phyloP scores from a whole-genome alignment of 2,113 vertebrate species.

The Peromyscus leucopus region DNA sequence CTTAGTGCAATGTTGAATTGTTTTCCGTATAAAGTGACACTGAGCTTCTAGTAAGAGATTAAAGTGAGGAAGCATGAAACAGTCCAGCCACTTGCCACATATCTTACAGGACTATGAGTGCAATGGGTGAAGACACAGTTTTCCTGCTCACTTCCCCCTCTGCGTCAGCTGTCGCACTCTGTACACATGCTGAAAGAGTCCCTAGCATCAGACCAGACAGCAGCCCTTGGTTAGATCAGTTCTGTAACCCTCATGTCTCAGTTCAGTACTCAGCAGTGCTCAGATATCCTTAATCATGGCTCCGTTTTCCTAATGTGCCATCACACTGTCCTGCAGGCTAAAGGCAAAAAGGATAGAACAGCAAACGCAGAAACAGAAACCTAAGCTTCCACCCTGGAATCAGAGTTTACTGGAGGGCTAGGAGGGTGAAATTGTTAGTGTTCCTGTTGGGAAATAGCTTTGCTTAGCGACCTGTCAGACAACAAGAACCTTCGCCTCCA shows the following conservation, averaged over 20 bases:
- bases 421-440: constrained; percentile 9
- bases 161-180: background rate
- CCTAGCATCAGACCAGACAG: background rate
- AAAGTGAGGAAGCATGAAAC: background rate
- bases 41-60: background rate
- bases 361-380: constrained; percentile 35
- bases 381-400: background rate
- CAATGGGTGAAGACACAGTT: background rate
- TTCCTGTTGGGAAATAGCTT: constrained; percentile 45
- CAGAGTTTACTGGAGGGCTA: background rate
- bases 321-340: background rate
- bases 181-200: background rate
- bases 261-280: constrained; percentile 36
- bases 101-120: background rate
- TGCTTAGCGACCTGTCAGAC: constrained; percentile 56
- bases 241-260: background rate
- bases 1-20: background rate
- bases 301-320: constrained; percentile 45
- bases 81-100: background rate
- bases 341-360: constrained; percentile 43
- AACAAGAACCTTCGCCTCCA: constrained; percentile 32
- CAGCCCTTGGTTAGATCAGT: background rate
- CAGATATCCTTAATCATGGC: constrained; percentile 67
- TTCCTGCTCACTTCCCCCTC: background rate
- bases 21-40: background rate